These are phyloP conservation scores for silkworm (Bombyx mori) DNA, from an alignment of 1,140 invertebrate species.

Conservation along the genomic window DNA sequence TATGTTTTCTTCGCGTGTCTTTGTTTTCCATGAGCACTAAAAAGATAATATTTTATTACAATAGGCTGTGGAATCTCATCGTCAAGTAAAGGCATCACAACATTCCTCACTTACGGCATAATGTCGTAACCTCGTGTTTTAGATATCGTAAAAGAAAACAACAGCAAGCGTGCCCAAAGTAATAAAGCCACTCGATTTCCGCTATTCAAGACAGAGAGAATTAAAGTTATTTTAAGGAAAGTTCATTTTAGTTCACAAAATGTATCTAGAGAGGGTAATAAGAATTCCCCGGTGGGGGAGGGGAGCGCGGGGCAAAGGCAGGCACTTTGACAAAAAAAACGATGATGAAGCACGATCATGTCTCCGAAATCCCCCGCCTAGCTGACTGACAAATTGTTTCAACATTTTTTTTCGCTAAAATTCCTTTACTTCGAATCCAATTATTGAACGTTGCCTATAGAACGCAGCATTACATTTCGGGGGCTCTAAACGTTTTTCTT, in stretches of 20 bases:
- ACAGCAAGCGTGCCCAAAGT: slow-evolving; percentile 45
- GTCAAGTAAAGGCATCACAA: slow-evolving; percentile 17
- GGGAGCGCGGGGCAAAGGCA: slow-evolving; percentile 25
- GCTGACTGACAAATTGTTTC: slow-evolving; percentile 54
- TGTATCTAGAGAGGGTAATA: slow-evolving; percentile 56
- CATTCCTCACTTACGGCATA: slow-evolving; percentile 33
- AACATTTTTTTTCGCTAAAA: slow-evolving; percentile 53
- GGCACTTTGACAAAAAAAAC: slow-evolving; percentile 52
- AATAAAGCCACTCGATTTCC: slow-evolving; percentile 59
- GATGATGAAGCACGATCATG: slow-evolving; percentile 62
- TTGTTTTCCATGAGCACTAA: slow-evolving; percentile 8
- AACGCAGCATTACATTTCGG: slow-evolving; percentile 28
- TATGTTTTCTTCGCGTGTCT: slow-evolving; percentile 5
- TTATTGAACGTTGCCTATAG: slow-evolving; percentile 47
- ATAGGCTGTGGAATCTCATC: slow-evolving; percentile 20
- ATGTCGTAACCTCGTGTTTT: slow-evolving; percentile 52
- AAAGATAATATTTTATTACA: slow-evolving; percentile 10
- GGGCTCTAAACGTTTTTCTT: slow-evolving; percentile 44
- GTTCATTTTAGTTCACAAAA: slow-evolving; percentile 52
- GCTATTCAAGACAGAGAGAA: slow-evolving; percentile 55
- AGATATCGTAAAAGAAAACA: slow-evolving; percentile 53
- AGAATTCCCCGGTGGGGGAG: slow-evolving; percentile 37
- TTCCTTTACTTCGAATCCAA: slow-evolving; percentile 48
- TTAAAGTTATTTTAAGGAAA: slow-evolving; percentile 63
- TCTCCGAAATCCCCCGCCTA: slow-evolving; percentile 36